Evolutionary conservation across 2,888 invertebrate species (phyloP).

Genomic region (Parochlus steinenii): DNA sequence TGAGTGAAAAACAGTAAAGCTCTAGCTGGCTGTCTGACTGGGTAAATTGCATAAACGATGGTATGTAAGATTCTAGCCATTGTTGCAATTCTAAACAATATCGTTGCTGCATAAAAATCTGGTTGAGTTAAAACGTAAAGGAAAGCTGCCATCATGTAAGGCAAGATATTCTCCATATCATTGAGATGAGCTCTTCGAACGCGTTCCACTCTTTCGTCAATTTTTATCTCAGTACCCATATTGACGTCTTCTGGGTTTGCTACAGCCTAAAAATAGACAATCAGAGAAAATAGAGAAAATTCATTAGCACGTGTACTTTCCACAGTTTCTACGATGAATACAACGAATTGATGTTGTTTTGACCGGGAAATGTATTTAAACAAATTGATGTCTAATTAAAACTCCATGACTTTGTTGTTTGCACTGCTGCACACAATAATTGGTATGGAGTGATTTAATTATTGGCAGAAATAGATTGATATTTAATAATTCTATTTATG

Average conservation of each 20-base stretch:
- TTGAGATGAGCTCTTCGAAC: conserved; percentile 39
- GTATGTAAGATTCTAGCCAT: conserved; percentile 34
- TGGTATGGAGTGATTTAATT: no score
- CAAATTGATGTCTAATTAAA: no score
- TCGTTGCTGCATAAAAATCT: conserved; percentile 21
- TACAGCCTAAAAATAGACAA: conserved; percentile 2
- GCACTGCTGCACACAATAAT: no score
- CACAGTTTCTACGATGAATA: no score
- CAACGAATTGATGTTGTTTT: no score
- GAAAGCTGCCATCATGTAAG: conserved; percentile 35
- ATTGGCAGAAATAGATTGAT: no score
- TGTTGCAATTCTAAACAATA: conserved; percentile 34
- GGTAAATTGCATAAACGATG: conserved; percentile 35
- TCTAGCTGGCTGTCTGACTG: conserved; percentile 36
- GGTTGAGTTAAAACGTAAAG: conserved; percentile 36
- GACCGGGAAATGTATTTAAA: no score
- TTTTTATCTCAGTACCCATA: conserved; percentile 9
- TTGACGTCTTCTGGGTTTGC: conserved; percentile 7
- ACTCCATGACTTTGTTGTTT: no score
- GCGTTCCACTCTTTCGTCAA: conserved; percentile 7
- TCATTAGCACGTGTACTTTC: no score
- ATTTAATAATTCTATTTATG: no score
- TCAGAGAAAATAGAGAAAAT: no score
- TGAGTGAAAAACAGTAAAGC: conserved; percentile 27
- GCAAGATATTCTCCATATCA: conserved; percentile 42